Evolutionary conservation across 37 sponge, comb jelly and placozoan genomes (phyloP).

Genomic region (Hormiphora californensis): DNA sequence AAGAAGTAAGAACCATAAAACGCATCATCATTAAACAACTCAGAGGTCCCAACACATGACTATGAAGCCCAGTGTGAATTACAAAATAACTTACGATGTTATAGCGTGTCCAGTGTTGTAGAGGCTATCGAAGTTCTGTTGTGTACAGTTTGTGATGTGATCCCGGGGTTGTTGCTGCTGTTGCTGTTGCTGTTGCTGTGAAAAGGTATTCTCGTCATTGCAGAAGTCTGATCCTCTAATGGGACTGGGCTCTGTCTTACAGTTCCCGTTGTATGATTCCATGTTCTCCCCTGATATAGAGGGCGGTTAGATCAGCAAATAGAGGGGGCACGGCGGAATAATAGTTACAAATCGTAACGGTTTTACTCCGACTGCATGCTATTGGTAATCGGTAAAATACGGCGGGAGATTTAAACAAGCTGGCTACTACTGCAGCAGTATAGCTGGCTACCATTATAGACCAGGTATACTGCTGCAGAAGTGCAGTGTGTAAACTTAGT

Average conservation of each 20-base stretch:
- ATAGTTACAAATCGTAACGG: not conserved
- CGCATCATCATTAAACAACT: too few species aligned
- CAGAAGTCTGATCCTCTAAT: not conserved
- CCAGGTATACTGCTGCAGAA: too few species aligned
- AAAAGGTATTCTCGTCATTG: not conserved
- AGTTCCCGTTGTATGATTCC: not conserved
- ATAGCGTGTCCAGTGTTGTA: not conserved
- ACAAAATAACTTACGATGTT: not conserved
- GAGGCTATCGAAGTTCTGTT: conserved; percentile 16
- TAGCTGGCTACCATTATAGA: too few species aligned
- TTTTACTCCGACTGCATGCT: too few species aligned
- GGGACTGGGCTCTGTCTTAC: conserved; percentile 22
- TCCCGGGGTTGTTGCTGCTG: not conserved
- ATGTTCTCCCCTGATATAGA: not conserved
- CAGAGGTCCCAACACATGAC: too few species aligned
- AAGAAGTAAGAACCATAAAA: too few species aligned
- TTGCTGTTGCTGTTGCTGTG: not conserved
- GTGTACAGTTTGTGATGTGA: not conserved
- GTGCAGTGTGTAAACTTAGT: too few species aligned
- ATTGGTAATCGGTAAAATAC: too few species aligned
- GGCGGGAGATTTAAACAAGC: too few species aligned
- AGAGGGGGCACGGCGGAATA: too few species aligned
- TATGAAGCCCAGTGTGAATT: too few species aligned
- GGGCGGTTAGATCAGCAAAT: not conserved
- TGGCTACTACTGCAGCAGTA: too few species aligned